Percentiles rank a stretch among this genome's conserved stretches.
Evolutionary conservation across 37 sponge, comb jelly and placozoan genomes (phyloP).

Genomic region (Geodia barretti): DNA sequence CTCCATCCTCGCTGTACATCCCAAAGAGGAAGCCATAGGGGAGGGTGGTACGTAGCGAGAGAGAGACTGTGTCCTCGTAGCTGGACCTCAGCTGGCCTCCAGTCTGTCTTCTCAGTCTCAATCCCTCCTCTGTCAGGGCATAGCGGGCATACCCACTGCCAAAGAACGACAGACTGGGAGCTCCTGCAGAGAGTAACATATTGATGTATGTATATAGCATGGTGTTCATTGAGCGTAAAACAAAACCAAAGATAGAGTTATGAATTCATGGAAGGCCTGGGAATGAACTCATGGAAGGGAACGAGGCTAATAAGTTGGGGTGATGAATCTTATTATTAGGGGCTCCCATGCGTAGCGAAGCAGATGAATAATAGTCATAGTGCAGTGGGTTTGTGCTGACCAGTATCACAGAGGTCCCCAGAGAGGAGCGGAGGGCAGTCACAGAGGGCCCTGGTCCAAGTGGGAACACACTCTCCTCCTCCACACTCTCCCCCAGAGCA

Average conservation of each 20-base stretch:
- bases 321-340: no score
- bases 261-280: no score
- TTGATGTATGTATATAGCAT: no score
- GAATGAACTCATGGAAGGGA: no score
- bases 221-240: no score
- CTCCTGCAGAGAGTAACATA: conserved; percentile 30
- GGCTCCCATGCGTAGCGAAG: no score
- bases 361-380: background rate
- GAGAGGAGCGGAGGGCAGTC: conserved; percentile 37
- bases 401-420: conserved; percentile 36
- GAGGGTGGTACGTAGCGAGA: conserved; percentile 33
- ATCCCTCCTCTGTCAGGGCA: conserved; percentile 1
- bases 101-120: background rate
- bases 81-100: background rate
- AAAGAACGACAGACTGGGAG: conserved; percentile 39
- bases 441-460: conserved; percentile 24
- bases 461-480: conserved; percentile 29
- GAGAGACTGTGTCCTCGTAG: conserved; percentile 15
- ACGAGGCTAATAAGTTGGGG: no score
- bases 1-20: conserved; percentile 4
- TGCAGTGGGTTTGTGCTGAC: no score
- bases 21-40: conserved; percentile 12
- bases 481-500: conserved; percentile 26
- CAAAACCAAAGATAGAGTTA: no score
- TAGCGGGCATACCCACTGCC: conserved; percentile 46